Base-by-base conservation (phyloP, 2,113 vertebrate species). In the Meleagris gallopavo region DNA sequence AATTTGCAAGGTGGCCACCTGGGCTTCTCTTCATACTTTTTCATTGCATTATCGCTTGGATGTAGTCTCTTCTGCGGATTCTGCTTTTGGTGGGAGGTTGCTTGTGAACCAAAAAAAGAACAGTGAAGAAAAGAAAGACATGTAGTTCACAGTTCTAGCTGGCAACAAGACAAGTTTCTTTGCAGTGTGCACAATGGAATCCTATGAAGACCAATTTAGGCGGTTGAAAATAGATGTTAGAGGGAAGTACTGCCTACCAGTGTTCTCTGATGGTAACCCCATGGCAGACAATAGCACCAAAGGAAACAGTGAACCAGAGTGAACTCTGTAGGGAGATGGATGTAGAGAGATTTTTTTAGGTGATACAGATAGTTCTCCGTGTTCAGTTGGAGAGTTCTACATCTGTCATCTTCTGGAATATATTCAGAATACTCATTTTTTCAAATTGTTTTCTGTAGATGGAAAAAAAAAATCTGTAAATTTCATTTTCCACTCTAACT, bases 1-100 rank as follows among this genome's bases (percentile, higher is more conserved):
- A 98, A 98, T 98, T 98, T 98, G 98, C 98, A 98, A 98, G 98
- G 98, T 98, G 98, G 97, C 98, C 98, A 98, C 98, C 98, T 98
- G 98, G 97, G 98, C 96, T 98, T 98, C 97, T 98, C 97, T 98
- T 98, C 97, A 95, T 97, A 98, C 97, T 97, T 98, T 98, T 98
- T 97, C 97, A 98, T 98, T 97, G 97, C 97, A 97, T 98, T 98
- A 98, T 97, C 92, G 91, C 98, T 98, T 98, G 97, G 97, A 98
- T 98, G 97, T 98, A 98, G 97, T 98, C 98, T 98, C 97, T 98
- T 98, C 98, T 96, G 97, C 98, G 89, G 97, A 98, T 97, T 97
- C 97, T 97, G 98, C 97, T 97, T 98, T 97, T 98, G 98, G 98
- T 98, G 95, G 97, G 98, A 98, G 97, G 98, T 97, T 98, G 97